Evolutionary conservation across 2,888 invertebrate species (phyloP), one percentile per base, ranked within the genome.

Genomic region (Noctua comes): DNA sequence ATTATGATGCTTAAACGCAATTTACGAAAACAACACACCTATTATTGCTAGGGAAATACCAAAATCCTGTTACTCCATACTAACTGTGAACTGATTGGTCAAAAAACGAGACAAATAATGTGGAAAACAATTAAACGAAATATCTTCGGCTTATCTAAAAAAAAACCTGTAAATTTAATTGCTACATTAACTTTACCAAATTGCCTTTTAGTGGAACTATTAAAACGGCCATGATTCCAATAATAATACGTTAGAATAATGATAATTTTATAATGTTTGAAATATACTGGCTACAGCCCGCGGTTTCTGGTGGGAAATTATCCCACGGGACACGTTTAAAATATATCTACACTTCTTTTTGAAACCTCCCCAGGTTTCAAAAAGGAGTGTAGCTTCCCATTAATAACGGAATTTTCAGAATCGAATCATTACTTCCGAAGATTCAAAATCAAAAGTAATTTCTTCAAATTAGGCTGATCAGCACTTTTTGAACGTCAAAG

Each of bases 31-130:
- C 48, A 24, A 21, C 48, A 48, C 31, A 43, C n/a, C 57, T 31
- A n/a, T 80, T 64, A 46, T 36, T 24, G 36, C 24, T 48, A 16
- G 69, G 77, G n/a, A 68, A 83, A 68, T 70, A 77, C 43, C 43
- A 16, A 57, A 73, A 73, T 54, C 62, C 40, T 31, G 71, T 81
- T 68, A 77, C 4, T 51, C 1, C 13, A 18, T 5, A 31, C 4
- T 16, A 24, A 65, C 65, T 13, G 65, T 40, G 40, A 40, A 65
- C 65, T 40, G 40, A 64, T 64, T 64, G 64, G 21, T 24, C 24
- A 36, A 64, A 66, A 65, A 40, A 65, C 24, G n/a, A 24, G n/a
- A 65, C 6, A 64, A 64, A 64, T 36, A 40, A 13, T 5, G 40
- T 40, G 24, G 40, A 16, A 65, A 40, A 65, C n/a, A n/a, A 16